These are phyloP conservation scores for Stenotaenia linearis DNA, from an alignment of 2,888 invertebrate genomes.

Conservation along the genomic window DNA sequence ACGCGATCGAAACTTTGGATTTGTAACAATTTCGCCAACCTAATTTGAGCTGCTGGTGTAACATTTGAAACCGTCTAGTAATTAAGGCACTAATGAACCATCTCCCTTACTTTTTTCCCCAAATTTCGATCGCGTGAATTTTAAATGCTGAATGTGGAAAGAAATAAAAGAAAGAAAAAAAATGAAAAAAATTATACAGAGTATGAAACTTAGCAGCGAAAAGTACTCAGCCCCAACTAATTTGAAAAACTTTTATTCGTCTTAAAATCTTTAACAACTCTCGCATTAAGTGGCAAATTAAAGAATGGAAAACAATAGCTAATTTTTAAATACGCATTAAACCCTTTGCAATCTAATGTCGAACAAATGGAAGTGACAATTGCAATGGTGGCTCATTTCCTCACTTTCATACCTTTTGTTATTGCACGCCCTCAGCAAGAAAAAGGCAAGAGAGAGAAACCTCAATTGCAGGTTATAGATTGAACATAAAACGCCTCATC, in stretches of 20 bases:
- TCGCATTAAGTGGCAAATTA: constrained; percentile 4
- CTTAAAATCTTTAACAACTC: constrained; percentile 1
- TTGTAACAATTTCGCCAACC: background rate
- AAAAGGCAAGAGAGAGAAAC: background rate
- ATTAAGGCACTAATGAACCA: constrained; percentile 24
- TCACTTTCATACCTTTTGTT: constrained; percentile 22
- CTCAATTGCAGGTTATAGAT: background rate
- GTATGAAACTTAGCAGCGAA: background rate
- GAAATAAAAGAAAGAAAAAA: background rate
- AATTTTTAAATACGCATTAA: constrained; percentile 11
- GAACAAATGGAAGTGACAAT: constrained; percentile 23
- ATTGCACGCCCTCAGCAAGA: background rate
- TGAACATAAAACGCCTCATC: background rate
- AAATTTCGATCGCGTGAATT: constrained; percentile 12
- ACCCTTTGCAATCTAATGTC: background rate
- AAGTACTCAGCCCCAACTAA: background rate
- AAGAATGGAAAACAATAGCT: constrained; percentile 6
- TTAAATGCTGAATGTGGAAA: background rate
- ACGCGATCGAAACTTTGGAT: constrained; percentile 3
- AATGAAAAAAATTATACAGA: background rate
- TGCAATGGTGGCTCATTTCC: background rate
- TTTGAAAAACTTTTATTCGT: background rate
- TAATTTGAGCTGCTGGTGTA: background rate
- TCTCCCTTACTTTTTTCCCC: background rate
- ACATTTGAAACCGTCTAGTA: constrained; percentile 18